Evolutionary conservation across 2,113 vertebrate species (phyloP), one percentile per base, ranked within the genome.

Genomic region (cattle (Bos taurus)): DNA sequence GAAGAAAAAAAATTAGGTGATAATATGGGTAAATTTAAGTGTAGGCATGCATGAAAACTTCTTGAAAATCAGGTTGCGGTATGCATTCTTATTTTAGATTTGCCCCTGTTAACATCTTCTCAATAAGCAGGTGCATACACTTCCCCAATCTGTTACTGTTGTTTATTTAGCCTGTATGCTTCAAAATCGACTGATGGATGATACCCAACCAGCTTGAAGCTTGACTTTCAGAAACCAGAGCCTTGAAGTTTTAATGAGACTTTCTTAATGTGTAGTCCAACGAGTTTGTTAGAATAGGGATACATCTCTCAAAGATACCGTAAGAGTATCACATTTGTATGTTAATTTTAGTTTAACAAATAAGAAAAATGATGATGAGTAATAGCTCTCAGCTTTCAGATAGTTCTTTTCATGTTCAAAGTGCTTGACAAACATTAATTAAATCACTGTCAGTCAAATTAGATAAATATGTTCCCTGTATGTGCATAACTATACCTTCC

Each of bases 91-190:
- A 98, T 99, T 99, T 99, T 98, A 99, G 98, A 98, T 98, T 98
- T 98, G 98, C 98, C 98, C 98, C 98, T 98, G 99, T 98, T 99
- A 99, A 98, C 92, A 85, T 99, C 97, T 98, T 98, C 97, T 99
- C 98, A 98, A 98, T 99, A 98, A 99, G 98, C 98, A 99, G 99
- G 99, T 99, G 99, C 98, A 91, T 98, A 98, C 85, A 98, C 98
- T 99, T 99, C 97, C 97, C 98, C 99, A 99, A 98, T 98, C 98
- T 99, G 98, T 99, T 98, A 98, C 97, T 98, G 98, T 98, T 99
- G 98, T 98, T 99, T 99, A 98, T 98, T 95, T 98, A 99, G 98
- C 95, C 97, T 98, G 98, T 95, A 96, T 98, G 95, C 97, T 98
- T 98, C 97, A 97, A 97, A 98, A 98, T 98, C 97, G 98, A 98